Evolutionary conservation across 2,113 vertebrate species (phyloP).

Genomic region (Lonchura striata): DNA sequence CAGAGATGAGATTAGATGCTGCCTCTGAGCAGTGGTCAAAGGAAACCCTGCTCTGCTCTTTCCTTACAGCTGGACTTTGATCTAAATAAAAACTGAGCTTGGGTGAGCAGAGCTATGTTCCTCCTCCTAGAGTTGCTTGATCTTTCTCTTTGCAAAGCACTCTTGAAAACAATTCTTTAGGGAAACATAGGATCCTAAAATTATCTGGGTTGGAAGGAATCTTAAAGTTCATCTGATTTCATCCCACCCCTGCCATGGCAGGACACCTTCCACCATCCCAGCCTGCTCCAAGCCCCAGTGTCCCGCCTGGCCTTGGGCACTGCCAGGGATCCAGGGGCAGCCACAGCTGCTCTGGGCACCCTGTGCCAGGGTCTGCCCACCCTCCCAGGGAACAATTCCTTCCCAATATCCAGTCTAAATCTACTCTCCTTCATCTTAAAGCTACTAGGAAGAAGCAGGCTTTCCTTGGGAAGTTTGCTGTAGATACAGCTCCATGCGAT

Average conservation of each 20-base stretch:
- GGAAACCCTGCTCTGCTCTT: not conserved
- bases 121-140: not conserved
- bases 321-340: not conserved
- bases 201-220: not conserved
- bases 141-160: not conserved
- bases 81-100: not conserved
- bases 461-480: not conserved
- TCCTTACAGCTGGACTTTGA: too few species aligned
- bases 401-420: not conserved
- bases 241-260: not conserved
- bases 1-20: not conserved
- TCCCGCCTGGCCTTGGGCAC: not conserved
- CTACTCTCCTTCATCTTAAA: not conserved
- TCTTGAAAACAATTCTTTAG: not conserved
- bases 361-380: not conserved
- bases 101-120: not conserved
- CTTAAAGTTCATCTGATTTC: not conserved
- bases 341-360: not conserved
- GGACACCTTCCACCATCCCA: accelerated
- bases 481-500: not conserved
- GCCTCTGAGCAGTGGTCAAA: not conserved
- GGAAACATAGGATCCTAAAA: not conserved
- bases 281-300: not conserved
- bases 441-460: not conserved
- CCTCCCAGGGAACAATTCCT: accelerated